phyloP scores from a whole-genome alignment of 2,113 vertebrate genomes.

The Hippocampus abdominalis region DNA sequence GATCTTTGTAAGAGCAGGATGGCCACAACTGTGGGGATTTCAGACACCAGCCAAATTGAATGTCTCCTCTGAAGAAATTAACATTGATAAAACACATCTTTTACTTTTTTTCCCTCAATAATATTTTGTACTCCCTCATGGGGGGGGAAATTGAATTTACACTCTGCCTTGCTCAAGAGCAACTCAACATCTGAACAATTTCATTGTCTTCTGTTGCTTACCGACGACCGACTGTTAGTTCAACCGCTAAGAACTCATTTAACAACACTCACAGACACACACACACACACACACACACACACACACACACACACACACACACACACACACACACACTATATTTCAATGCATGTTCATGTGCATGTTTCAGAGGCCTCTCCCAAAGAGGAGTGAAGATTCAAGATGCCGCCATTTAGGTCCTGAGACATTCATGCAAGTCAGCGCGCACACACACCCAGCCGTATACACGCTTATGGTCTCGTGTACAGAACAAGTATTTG shows the following conservation, averaged over 20 bases:
- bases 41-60: too few relatives aligned
- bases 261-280: background rate
- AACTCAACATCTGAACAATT: background rate
- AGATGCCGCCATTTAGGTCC: constrained; percentile 56
- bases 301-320: background rate
- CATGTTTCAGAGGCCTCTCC: constrained; percentile 41
- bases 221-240: background rate
- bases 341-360: constrained; percentile 41
- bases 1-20: too few relatives aligned
- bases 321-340: constrained; percentile 12
- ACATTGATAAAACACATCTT: too few relatives aligned
- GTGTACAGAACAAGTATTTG: background rate
- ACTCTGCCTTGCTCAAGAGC: too few relatives aligned
- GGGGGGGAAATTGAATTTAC: too few relatives aligned
- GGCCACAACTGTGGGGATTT: too few relatives aligned
- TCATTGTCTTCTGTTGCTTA: background rate
- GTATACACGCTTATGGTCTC: background rate
- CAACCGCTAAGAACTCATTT: background rate
- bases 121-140: too few relatives aligned
- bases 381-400: constrained; percentile 48
- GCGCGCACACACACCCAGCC: constrained; percentile 10
- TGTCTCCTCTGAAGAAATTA: too few relatives aligned
- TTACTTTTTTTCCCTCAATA: too few relatives aligned
- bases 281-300: constrained; percentile 1
- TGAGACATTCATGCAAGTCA: constrained; percentile 53